Base-by-base conservation (phyloP, 1,140 invertebrate species). In the Sinonovacula constricta region DNA sequence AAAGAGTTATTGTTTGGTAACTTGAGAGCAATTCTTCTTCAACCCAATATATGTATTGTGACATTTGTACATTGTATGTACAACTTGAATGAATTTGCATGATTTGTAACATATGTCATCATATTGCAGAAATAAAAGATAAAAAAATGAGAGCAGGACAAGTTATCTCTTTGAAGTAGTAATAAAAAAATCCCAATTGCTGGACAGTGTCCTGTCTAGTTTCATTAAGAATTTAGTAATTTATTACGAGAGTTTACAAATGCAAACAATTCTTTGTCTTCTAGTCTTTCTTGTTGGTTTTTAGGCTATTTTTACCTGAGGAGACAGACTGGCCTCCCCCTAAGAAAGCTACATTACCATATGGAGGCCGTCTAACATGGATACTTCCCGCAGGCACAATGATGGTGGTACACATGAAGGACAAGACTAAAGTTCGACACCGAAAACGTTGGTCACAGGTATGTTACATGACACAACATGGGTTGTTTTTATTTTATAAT, bases 331-430 rank as follows among this genome's bases (percentile, higher is more conserved):
- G 67, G 67, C 30, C 33, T 28, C 22, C 28, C 1, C 67, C 67
- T 26, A 14, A 49, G 3, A 57, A 57, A 36, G 34, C 24, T 24
- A 18, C 5, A 10, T 30, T 62, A 15, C 98, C 98, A 0, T 99
- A 99, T 83, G 98, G 98, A 14, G 98, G 98, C 60, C 92, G 97
- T 72, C 92, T 99, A 31, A 94, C 96, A 0, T 99, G 97, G 96
- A 96, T 95, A 0, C 91, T 99, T 28, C 98, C 98, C 0, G 98
- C 98, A 53, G 98, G 97, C 91, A 99, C 97, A 0, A 98, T 97
- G 90, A 96, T 99, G 93, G 96, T 98, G 71, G 96, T 97, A 36
- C 98, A 99, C 91, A 92, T 99, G 68, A 99, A 99, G 91, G 97
- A 99, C 88, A 99, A 99, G 89, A 94, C 94, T 85, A 97, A 97